These are phyloP conservation scores for Amphipyra tragopoginis DNA, from an alignment of 2,888 invertebrate species.

Conservation along the genomic window DNA sequence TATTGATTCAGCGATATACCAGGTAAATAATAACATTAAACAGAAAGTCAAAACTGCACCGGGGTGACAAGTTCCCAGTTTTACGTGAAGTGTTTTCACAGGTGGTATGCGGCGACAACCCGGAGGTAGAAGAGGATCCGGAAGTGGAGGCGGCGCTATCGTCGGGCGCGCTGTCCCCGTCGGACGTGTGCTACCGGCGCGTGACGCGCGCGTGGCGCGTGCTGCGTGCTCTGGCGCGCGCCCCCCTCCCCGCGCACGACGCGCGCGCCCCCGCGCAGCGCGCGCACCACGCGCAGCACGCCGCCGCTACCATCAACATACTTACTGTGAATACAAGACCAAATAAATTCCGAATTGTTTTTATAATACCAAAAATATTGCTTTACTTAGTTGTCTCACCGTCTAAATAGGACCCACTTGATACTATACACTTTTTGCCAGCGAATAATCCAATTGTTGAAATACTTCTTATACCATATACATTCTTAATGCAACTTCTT, in stretches of 20 bases:
- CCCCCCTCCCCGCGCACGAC: conserved; percentile 52
- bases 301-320: conserved; percentile 48
- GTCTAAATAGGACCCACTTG: no score
- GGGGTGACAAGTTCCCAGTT: no score
- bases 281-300: conserved; percentile 42
- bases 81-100: conserved; percentile 23
- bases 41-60: no score
- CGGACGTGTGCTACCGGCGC: conserved; percentile 81
- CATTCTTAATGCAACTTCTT: no score
- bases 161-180: conserved; percentile 74
- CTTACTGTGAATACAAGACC: conserved; percentile 39
- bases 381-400: no score
- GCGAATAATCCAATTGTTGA: no score
- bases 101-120: conserved; percentile 68
- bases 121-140: conserved; percentile 66
- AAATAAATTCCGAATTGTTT: no score
- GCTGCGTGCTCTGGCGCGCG: conserved; percentile 69
- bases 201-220: conserved; percentile 70
- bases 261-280: conserved; percentile 48
- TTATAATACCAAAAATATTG: no score
- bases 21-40: conserved; percentile 62
- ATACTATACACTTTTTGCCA: no score
- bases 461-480: no score
- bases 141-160: conserved; percentile 69
- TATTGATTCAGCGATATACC: conserved; percentile 71